Evolutionary conservation across 30 jellyfish, hydroid and myxozoan genomes (phyloP).

Genomic region (Hydra vulgaris): DNA sequence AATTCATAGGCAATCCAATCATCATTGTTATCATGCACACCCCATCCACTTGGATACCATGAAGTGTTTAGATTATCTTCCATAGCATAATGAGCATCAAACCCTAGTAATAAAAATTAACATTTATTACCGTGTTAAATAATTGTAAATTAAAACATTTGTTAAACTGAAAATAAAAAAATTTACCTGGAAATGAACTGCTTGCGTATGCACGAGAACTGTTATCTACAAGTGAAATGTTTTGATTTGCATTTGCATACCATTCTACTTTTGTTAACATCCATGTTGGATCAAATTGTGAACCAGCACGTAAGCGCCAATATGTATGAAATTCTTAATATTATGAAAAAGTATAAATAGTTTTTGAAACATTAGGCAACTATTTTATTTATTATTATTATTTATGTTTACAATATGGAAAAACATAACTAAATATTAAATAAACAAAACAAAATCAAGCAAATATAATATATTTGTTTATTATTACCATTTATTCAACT

Average conservation of each 20-base stretch:
- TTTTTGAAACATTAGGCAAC: too few relatives aligned
- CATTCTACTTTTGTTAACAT: conserved; percentile 55
- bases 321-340: conserved; percentile 58
- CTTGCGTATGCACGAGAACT: conserved; percentile 70
- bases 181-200: conserved; percentile 43
- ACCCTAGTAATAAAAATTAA: conserved; percentile 45
- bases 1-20: conserved; percentile 93
- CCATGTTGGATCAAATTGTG: conserved; percentile 89
- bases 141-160: too few relatives aligned
- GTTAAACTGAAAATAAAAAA: neutral
- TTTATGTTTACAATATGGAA: too few relatives aligned
- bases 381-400: too few relatives aligned
- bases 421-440: too few relatives aligned
- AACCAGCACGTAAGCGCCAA: conserved; percentile 89
- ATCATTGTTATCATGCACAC: conserved; percentile 59
- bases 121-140: too few relatives aligned
- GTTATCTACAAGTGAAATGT: conserved; percentile 37
- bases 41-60: conserved; percentile 98
- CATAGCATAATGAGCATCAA: conserved; percentile 66
- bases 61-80: conserved; percentile 53
- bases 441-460: too few relatives aligned
- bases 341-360: too few relatives aligned
- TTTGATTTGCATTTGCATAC: conserved; percentile 62
- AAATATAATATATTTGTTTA: too few relatives aligned
- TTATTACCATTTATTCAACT: too few relatives aligned